These are phyloP conservation scores for Diacarnus erythraeanus DNA, from an alignment of 37 sponge, comb jelly and placozoan species.

Conservation along the genomic window DNA sequence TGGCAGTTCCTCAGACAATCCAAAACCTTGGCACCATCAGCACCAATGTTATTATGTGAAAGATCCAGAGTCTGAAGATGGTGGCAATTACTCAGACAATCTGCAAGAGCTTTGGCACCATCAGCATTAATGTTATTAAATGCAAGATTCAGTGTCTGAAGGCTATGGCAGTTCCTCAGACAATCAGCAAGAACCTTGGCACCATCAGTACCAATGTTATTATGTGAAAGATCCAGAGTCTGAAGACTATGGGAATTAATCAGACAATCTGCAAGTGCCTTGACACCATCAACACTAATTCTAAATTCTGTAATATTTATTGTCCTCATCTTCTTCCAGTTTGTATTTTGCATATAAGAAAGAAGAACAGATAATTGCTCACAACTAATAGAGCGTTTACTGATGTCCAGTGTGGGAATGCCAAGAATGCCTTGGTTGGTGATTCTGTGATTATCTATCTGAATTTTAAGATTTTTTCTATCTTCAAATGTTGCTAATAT, in stretches of 20 bases:
- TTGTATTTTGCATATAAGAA: too few species aligned
- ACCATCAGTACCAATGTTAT: constrained; percentile 6
- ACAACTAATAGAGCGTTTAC: too few species aligned
- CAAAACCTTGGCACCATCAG: background rate
- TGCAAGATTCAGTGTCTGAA: constrained; percentile 2
- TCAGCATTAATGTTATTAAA: background rate
- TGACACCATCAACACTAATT: background rate
- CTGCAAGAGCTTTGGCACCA: background rate
- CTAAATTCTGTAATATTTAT: too few species aligned
- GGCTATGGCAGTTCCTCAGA: background rate
- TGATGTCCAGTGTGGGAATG: too few species aligned
- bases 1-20: background rate
- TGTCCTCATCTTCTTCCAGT: too few species aligned
- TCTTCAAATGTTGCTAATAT: too few species aligned
- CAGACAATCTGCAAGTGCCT: background rate
- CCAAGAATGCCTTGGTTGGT: too few species aligned
- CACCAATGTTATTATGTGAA: background rate
- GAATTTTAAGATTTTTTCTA: too few species aligned
- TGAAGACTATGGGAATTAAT: background rate
- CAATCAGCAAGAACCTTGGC: background rate
- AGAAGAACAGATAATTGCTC: too few species aligned
- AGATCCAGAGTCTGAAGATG: background rate
- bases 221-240: background rate
- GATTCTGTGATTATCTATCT: too few species aligned
- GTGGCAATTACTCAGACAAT: background rate